Conservation (phyloP, 2,888 invertebrate species). For the Meandrusa payeni region DNA sequence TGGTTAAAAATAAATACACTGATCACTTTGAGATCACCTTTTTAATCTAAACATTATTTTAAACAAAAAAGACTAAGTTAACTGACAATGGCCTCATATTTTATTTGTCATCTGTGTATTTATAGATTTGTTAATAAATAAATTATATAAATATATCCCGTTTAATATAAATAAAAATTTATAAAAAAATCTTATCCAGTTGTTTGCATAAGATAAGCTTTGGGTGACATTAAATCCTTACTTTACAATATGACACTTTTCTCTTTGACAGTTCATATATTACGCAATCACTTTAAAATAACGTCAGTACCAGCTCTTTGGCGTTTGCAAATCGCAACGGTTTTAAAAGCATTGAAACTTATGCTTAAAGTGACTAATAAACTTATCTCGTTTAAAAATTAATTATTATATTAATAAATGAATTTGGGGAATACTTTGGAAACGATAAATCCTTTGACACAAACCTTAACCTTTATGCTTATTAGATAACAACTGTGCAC, state of each 20-base stretch:
- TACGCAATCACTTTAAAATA: slow-evolving; percentile 25
- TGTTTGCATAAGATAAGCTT: slow-evolving; percentile 37
- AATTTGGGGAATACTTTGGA: slow-evolving; percentile 81
- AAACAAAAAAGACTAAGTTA: slow-evolving; percentile 53
- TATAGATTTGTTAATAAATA: slow-evolving; percentile 65
- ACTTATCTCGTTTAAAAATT: slow-evolving; percentile 60
- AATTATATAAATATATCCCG: slow-evolving; percentile 33
- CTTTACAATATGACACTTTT: slow-evolving; percentile 34
- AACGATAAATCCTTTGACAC: slow-evolving; percentile 81
- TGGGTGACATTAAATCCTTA: slow-evolving; percentile 38
- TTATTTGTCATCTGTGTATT: slow-evolving; percentile 47
- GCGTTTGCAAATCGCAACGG: slow-evolving; percentile 54
- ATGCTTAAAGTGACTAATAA: slow-evolving; percentile 70
- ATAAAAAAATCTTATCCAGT: slow-evolving; percentile 40
- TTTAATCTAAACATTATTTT: slow-evolving; percentile 69
- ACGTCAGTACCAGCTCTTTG: slow-evolving; percentile 59
- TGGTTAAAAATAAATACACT: slow-evolving; percentile 75
- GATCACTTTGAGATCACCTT: slow-evolving; percentile 77
- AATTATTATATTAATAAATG: slow-evolving; percentile 60
- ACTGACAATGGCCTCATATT: slow-evolving; percentile 63
- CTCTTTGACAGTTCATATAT: slow-evolving; percentile 29
- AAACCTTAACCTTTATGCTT: slow-evolving; percentile 75
- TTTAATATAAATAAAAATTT: slow-evolving; percentile 37
- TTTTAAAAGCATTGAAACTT: slow-evolving; percentile 61
- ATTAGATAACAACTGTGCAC: slow-evolving; percentile 80